Base-by-base conservation (phyloP, 2,113 vertebrate species). In the Festucalex cinctus region DNA sequence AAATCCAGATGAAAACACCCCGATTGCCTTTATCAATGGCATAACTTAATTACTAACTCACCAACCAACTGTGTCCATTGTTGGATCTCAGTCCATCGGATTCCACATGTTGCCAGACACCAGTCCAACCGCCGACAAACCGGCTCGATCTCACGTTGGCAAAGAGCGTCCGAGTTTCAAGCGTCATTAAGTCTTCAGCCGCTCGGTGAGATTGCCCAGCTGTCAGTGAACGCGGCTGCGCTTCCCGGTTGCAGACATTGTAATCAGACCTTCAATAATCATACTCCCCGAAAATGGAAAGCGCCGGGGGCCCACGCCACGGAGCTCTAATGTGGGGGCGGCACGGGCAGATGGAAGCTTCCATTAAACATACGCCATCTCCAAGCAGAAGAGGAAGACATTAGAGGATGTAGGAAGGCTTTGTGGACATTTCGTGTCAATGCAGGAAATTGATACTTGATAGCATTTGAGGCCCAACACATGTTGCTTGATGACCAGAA, bases 221-320 rank as follows among this genome's bases (percentile, higher is more conserved):
- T 81, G 83, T 80, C 83, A 58, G 44, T 62, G 70, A 77, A 72
- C 71, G 76, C 72, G 67, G 83, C 86, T 86, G 84, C 86, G 86
- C 89, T 89, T 90, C 78, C 82, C 88, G 86, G 80, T 88, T 22
- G 68, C 85, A 87, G 90, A 89, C 90, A 81, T 87, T 84, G 88
- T 89, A 91, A 92, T 91, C 88, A 90, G 85, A 85, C 80, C 54
- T 81, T 75, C 83, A 86, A 89, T 91, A 92, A 92, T 92, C 90
- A 92, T 88, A 90, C 88, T 88, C 90, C 83, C 84, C 87, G 82
- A 86, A 32, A 87, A 89, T 77, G 74, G 88, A 91, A 88, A 91
- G 83, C 56, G 87, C 88, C 83, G 81, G 88, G 88, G 88, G 88
- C 83, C 80, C 51, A 46, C 69, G 89, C 88, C 90, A 89, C 81